Percentiles rank a stretch among this genome's conserved stretches.
phyloP scores from a whole-genome alignment of 1,140 invertebrate genomes.

The Tetragonula clypearis region DNA sequence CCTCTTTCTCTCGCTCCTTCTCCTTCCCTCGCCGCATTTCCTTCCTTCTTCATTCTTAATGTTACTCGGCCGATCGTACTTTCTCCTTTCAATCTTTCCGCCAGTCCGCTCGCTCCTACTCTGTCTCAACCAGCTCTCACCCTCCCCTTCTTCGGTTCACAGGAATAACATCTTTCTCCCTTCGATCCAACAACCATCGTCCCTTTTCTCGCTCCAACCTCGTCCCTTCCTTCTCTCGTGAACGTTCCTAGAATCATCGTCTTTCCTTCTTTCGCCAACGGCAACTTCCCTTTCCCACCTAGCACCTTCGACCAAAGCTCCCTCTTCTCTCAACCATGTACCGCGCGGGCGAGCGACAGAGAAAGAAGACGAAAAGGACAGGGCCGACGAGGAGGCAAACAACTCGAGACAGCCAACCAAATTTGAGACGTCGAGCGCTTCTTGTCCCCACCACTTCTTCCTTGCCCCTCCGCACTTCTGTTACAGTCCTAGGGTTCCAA shows the following conservation, averaged over 20 bases:
- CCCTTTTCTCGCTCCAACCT: conserved; percentile 19
- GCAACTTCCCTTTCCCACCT: conserved; percentile 42
- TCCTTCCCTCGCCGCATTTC: conserved; percentile 4
- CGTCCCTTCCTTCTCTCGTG: conserved; percentile 28
- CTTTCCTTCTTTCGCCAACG: conserved; percentile 27
- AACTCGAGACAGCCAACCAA: conserved; percentile 78
- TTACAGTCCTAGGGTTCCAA: conserved; percentile 14
- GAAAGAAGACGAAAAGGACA: background rate
- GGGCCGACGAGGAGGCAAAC: conserved; percentile 37
- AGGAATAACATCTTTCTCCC: conserved; percentile 23
- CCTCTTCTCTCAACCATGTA: conserved; percentile 7
- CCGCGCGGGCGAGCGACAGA: conserved; percentile 13
- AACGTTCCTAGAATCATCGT: background rate
- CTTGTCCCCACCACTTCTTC: conserved; percentile 67
- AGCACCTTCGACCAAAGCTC: conserved; percentile 16
- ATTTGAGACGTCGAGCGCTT: conserved; percentile 75
- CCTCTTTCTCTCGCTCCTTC: background rate
- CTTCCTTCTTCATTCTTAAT: conserved; percentile 44
- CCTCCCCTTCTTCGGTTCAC: conserved; percentile 25
- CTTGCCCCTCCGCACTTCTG: conserved; percentile 40
- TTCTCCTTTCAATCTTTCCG: conserved; percentile 34
- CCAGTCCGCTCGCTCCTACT: background rate
- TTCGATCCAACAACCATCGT: background rate
- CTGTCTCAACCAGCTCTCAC: conserved; percentile 18
- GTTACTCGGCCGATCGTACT: conserved; percentile 5